Conservation (phyloP, 2,888 invertebrate genomes). For the Himalopsyche anomala region DNA sequence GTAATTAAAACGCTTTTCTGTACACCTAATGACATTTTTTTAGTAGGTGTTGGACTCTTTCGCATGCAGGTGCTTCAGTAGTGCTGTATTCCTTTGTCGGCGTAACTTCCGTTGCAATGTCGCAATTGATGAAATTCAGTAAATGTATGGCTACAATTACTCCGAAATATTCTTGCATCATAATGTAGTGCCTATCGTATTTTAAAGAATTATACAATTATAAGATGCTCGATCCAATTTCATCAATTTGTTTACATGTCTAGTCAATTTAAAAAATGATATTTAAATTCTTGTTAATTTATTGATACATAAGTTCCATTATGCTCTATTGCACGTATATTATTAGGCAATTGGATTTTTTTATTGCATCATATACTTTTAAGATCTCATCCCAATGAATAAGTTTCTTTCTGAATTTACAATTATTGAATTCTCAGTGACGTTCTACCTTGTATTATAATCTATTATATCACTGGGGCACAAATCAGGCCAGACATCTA, state of each 20-base stretch:
- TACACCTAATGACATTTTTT: background rate
- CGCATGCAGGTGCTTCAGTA: background rate
- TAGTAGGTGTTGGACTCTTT: background rate
- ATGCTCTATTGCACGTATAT: too few relatives aligned
- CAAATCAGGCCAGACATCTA: too few relatives aligned
- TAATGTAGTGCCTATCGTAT: background rate
- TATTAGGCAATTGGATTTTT: too few relatives aligned
- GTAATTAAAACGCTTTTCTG: background rate
- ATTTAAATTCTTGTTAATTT: background rate
- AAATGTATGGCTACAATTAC: background rate
- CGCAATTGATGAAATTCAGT: background rate
- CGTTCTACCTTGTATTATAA: too few relatives aligned
- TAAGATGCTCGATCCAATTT: background rate
- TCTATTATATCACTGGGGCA: too few relatives aligned
- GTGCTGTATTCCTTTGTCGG: background rate
- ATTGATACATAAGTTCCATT: too few relatives aligned
- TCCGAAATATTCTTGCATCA: background rate
- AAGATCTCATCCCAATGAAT: too few relatives aligned
- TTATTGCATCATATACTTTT: too few relatives aligned
- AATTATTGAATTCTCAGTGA: too few relatives aligned
- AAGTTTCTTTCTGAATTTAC: too few relatives aligned
- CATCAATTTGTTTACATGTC: background rate
- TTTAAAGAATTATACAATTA: background rate
- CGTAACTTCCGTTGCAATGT: background rate
- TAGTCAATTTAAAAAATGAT: background rate